Evolutionary conservation across 2,797 vertebrate species (phyloP).

Genomic region (Alosa sapidissima): DNA sequence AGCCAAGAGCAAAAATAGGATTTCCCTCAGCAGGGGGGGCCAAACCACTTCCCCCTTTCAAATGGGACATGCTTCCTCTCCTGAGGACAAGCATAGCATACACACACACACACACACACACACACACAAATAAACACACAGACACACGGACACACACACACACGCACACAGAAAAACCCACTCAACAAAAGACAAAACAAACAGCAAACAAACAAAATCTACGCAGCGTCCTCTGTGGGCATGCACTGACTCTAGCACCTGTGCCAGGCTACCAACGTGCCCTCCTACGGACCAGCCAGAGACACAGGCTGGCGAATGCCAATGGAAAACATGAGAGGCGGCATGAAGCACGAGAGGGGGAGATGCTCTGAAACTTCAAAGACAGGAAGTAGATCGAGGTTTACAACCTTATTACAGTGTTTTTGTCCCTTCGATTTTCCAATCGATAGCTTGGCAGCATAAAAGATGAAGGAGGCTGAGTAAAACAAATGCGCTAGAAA

Average conservation of each 20-base stretch:
- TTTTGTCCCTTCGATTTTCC: background rate
- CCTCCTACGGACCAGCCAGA: constrained; percentile 43
- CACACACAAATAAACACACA: constrained; percentile 4
- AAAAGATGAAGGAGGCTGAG: background rate
- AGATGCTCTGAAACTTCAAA: constrained; percentile 13
- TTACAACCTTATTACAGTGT: background rate
- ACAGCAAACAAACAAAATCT: constrained; percentile 54
- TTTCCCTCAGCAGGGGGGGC: constrained; percentile 54
- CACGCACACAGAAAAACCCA: background rate
- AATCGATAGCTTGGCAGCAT: background rate
- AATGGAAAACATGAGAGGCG: background rate
- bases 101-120: constrained; percentile 21
- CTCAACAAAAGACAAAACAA: constrained; percentile 43
- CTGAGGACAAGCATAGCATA: constrained; percentile 31
- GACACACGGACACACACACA: constrained; percentile 9
- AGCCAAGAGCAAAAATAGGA: constrained; percentile 60
- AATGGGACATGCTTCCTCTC: constrained; percentile 39
- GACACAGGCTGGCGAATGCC: background rate
- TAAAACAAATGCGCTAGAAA: background rate
- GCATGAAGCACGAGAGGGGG: background rate
- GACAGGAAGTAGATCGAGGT: background rate
- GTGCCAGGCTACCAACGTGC: background rate
- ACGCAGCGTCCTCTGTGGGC: constrained; percentile 27
- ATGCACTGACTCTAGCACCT: background rate
- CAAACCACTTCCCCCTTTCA: constrained; percentile 45